Evolutionary conservation across 1,140 invertebrate genomes (phyloP).

Genomic region (Drosophila bocqueti): DNA sequence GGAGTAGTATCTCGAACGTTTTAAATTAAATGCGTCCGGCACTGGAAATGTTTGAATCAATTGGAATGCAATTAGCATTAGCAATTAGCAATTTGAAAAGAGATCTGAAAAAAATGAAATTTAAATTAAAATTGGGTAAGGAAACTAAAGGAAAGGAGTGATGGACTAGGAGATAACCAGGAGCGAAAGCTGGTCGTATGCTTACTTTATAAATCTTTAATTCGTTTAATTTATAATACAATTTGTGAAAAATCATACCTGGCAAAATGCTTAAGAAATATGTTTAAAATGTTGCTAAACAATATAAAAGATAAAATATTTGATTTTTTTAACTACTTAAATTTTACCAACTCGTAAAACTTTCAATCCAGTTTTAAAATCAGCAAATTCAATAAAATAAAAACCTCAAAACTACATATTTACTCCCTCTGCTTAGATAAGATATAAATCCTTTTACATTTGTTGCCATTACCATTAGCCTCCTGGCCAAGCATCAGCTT

Average conservation of each 20-base stretch:
- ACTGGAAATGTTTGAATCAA: constrained; percentile 16
- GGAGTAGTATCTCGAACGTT: constrained; percentile 14
- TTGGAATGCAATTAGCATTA: no score
- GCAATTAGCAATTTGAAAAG: background rate
- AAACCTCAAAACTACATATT: background rate
- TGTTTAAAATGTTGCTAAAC: background rate
- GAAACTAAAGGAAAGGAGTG: background rate
- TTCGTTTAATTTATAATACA: background rate
- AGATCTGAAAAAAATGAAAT: background rate
- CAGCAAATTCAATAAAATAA: background rate
- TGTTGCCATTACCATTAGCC: constrained; percentile 4
- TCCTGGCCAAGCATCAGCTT: no score
- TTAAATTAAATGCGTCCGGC: constrained; percentile 26
- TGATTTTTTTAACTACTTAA: no score
- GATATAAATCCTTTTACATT: constrained; percentile 14
- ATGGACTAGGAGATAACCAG: background rate
- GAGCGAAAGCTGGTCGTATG: background rate
- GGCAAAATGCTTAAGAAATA: background rate
- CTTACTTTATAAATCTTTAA: background rate
- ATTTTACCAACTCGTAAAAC: background rate
- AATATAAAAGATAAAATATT: background rate
- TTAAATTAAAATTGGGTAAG: background rate
- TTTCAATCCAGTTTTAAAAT: background rate
- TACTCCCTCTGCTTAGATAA: background rate
- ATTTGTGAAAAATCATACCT: background rate